Base-by-base conservation (phyloP, 30 jellyfish, hydroid and myxozoan genomes). In the Aurelia aurita region DNA sequence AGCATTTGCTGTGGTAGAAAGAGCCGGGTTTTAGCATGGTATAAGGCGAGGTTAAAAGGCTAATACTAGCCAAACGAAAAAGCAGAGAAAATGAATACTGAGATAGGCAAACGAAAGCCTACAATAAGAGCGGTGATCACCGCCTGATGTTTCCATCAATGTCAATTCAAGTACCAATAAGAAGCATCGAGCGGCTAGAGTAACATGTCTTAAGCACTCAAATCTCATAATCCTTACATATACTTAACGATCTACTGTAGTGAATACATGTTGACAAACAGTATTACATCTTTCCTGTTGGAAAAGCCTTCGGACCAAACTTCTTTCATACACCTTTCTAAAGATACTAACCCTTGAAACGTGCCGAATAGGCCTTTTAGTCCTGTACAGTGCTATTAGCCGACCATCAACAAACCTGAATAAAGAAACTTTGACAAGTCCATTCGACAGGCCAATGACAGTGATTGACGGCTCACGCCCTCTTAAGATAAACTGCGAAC, bases 281-380 rank as follows among this genome's bases (percentile, higher is more conserved):
- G 93, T 49, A 83, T 83, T 83, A 83, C 93, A 83, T 74, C 85
- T 83, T 83, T 83, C 93, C 93, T 83, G 93, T 69, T 83, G 61
- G 66, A 83, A 83, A 83, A 83, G 87, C 93, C 86, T 63, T 69
- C 93, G 86, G 86, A 70, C 86, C 93, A 69, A 83, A 61, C 74
- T 44, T 45, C 79, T 68, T 83, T 83, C 93, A 22, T 7, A 59
- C 59, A 46, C 80, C 60, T 28, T 61, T 83, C 73, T 68, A 83
- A 47, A 61, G 93, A 70, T 29, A 26, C 81, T 83, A 83, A 83
- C 63, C 80, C 93, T 53, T 83, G 87, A 83, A 83, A 83, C 31
- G 61, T 47, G 49, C 93, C 93, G 93, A 61, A 70, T 63, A 69
- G 44, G 78, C 87, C 62, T 70, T 63, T 58, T 35, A 65, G 78